Conservation (phyloP, 2,113 vertebrate species). For the Hirundichthys speculiger region DNA sequence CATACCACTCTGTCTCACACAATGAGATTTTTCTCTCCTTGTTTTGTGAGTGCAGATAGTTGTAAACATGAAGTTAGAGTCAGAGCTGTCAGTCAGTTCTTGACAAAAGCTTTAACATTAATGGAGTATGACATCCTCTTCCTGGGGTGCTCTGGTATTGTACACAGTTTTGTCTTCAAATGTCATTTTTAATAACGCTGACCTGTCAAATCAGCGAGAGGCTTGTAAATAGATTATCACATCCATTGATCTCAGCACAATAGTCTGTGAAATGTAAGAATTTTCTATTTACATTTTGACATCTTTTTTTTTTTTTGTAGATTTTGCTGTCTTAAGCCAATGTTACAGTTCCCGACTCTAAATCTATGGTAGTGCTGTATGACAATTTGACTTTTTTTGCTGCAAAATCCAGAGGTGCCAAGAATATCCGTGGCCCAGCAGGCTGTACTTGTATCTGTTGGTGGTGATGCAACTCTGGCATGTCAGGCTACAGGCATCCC, state of each 20-base stretch:
- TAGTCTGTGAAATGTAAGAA: slow-evolving; percentile 22
- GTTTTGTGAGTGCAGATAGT: slow-evolving; percentile 46
- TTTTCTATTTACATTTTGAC: not conserved
- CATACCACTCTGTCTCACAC: slow-evolving; percentile 24
- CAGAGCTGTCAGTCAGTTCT: slow-evolving; percentile 44
- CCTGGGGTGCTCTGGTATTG: slow-evolving; percentile 27
- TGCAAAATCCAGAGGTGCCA: slow-evolving; percentile 80
- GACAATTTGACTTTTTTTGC: not conserved
- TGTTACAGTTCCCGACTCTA: no score
- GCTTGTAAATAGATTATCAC: slow-evolving; percentile 20
- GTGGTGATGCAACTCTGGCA: slow-evolving; percentile 84
- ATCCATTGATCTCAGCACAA: not conserved
- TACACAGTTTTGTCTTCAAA: slow-evolving; percentile 31
- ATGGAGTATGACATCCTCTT: slow-evolving; percentile 57
- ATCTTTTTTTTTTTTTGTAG: no score
- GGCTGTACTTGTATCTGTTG: slow-evolving; percentile 75
- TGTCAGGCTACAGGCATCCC: slow-evolving; percentile 83
- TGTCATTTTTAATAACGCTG: slow-evolving; percentile 59
- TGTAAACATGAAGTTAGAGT: slow-evolving; percentile 39
- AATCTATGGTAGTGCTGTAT: not conserved
- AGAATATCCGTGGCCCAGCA: slow-evolving; percentile 70
- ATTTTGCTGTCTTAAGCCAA: no score
- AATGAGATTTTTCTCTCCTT: slow-evolving; percentile 17
- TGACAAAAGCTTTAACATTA: slow-evolving; percentile 41
- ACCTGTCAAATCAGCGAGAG: slow-evolving; percentile 46